phyloP scores from a whole-genome alignment of 2,113 vertebrate species.

The Speoplatyrhinus poulsoni region DNA sequence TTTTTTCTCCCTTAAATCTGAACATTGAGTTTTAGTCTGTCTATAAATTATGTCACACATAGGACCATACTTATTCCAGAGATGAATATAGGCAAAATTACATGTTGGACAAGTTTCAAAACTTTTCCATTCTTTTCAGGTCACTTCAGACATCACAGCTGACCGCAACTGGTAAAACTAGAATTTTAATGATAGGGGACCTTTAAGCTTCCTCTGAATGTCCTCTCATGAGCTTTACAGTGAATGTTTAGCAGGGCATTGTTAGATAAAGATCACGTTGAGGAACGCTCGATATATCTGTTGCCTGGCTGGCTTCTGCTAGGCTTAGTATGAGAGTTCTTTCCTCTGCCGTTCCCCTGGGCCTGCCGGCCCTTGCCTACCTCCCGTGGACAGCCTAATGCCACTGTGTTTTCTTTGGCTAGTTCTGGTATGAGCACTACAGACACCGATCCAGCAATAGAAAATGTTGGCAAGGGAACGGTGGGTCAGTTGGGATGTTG shows the following conservation, averaged over 20 bases:
- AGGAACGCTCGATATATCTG: constrained; percentile 24
- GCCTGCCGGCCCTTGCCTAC: constrained; percentile 37
- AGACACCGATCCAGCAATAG: constrained; percentile 45
- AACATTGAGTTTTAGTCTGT: neutral
- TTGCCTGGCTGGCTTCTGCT: constrained; percentile 24
- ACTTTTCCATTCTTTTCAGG: too few species aligned
- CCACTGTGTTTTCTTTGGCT: constrained; percentile 55
- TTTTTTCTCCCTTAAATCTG: neutral
- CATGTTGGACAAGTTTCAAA: too few species aligned
- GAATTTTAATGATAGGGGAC: constrained; percentile 1
- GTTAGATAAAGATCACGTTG: constrained; percentile 39
- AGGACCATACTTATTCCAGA: too few species aligned
- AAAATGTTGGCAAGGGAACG: constrained; percentile 54
- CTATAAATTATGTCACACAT: too few species aligned
- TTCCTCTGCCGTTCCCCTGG: constrained; percentile 33
- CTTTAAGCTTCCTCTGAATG: constrained; percentile 29
- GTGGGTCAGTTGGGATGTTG: constrained; percentile 54
- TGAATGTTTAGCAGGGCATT: constrained; percentile 42
- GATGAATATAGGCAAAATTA: too few species aligned
- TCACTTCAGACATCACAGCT: too few species aligned
- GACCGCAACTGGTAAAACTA: too few species aligned
- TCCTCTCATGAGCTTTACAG: constrained; percentile 29
- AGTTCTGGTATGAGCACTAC: constrained; percentile 36
- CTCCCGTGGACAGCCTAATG: constrained; percentile 23
- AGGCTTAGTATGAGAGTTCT: constrained; percentile 29